Conservation (phyloP, 2,113 vertebrate genomes). For the Tamias sibiricus region DNA sequence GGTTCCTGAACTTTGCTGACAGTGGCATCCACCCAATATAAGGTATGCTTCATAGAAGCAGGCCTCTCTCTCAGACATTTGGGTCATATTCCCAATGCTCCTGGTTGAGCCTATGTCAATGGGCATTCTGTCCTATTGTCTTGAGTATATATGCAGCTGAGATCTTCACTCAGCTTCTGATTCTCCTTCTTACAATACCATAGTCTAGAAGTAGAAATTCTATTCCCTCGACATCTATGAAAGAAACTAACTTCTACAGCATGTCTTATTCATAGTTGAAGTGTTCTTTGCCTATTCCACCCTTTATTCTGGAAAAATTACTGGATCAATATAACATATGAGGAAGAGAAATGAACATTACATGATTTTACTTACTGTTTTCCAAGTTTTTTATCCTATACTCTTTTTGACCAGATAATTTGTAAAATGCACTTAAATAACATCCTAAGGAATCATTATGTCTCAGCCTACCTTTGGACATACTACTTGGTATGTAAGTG, state of each 20-base stretch:
- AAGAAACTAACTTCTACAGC: neutral
- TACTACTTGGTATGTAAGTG: neutral
- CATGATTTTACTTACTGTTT: neutral
- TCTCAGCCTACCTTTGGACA: neutral
- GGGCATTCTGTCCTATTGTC: too few species aligned
- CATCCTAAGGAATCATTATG: neutral
- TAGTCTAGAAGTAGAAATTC: neutral
- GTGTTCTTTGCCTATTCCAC: too few species aligned
- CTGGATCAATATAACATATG: neutral
- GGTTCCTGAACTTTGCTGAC: neutral
- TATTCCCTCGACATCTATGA: neutral
- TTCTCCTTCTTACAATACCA: neutral
- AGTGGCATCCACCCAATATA: neutral
- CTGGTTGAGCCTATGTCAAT: neutral
- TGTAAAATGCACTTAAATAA: neutral
- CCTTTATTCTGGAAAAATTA: neutral
- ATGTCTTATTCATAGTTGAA: neutral
- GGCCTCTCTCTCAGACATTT: neutral
- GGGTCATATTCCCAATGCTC: neutral
- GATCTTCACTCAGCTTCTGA: too few species aligned
- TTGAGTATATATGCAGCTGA: accelerated
- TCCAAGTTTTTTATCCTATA: neutral
- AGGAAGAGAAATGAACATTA: neutral
- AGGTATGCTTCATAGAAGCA: neutral
- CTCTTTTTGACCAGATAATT: neutral